phyloP scores from a whole-genome alignment of 2,797 vertebrate genomes.

The Pseudomugil gertrudae region DNA sequence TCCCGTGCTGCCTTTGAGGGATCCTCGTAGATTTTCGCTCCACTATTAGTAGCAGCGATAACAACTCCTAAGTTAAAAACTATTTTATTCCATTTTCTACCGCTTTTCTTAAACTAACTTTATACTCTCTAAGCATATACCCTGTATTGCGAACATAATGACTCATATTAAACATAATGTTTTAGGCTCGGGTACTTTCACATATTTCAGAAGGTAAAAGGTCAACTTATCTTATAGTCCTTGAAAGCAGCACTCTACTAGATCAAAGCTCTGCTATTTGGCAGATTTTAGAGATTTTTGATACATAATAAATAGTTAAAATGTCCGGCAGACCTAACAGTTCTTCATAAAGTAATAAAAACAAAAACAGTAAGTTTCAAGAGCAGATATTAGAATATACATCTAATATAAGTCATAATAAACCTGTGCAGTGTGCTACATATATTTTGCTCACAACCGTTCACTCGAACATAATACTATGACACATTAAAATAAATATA shows the following conservation, averaged over 20 bases:
- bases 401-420: background rate
- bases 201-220: background rate
- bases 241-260: slow-evolving; percentile 25
- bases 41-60: background rate
- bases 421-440: background rate
- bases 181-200: background rate
- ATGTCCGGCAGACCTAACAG: background rate
- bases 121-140: background rate
- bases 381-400: background rate
- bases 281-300: too few relatives aligned
- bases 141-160: background rate
- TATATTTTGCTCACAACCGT: background rate
- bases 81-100: too few relatives aligned
- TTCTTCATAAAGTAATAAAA: background rate
- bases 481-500: background rate
- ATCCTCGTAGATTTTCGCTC: background rate
- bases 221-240: background rate
- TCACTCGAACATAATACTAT: background rate
- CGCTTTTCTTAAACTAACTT: background rate
- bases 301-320: background rate
- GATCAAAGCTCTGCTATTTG: background rate
- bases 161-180: too few relatives aligned
- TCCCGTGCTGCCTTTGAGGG: slow-evolving; percentile 52
- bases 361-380: background rate
- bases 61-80: too few relatives aligned